Evolutionary conservation across 2,113 vertebrate species (phyloP).

Genomic region (Pterocles burchelli): DNA sequence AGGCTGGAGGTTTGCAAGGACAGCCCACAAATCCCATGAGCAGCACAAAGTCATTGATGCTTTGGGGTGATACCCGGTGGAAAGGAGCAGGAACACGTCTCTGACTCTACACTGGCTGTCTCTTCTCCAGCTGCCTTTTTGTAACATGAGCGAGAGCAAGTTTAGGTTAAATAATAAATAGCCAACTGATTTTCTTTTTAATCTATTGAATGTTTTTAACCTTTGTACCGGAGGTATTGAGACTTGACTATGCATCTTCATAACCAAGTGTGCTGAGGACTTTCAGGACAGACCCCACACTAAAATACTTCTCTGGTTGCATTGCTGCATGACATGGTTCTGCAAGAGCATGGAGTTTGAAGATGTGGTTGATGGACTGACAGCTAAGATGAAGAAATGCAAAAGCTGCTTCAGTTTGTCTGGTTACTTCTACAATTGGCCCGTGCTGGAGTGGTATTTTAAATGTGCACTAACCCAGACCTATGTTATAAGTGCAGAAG

Average conservation of each 20-base stretch:
- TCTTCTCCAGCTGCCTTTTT: neutral
- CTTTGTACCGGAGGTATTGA: neutral
- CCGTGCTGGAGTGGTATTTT: neutral
- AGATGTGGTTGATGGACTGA: neutral
- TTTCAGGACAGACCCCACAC: neutral
- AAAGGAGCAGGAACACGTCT: neutral
- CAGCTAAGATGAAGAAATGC: neutral
- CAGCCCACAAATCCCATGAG: neutral
- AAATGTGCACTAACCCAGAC: neutral
- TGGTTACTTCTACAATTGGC: neutral
- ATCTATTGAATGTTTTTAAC: neutral
- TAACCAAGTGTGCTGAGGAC: neutral
- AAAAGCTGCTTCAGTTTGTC: neutral
- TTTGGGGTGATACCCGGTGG: accelerated
- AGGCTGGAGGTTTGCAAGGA: neutral
- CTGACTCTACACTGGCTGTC: accelerated
- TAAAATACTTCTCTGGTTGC: neutral
- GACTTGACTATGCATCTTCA: neutral
- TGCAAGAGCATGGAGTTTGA: neutral
- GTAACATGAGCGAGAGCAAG: neutral
- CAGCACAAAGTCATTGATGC: neutral
- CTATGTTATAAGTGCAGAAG: neutral
- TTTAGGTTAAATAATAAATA: neutral
- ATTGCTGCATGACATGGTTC: neutral
- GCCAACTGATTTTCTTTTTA: neutral